Conservation (phyloP, 2,888 invertebrate species). For the Hyposoter dolosus region DNA sequence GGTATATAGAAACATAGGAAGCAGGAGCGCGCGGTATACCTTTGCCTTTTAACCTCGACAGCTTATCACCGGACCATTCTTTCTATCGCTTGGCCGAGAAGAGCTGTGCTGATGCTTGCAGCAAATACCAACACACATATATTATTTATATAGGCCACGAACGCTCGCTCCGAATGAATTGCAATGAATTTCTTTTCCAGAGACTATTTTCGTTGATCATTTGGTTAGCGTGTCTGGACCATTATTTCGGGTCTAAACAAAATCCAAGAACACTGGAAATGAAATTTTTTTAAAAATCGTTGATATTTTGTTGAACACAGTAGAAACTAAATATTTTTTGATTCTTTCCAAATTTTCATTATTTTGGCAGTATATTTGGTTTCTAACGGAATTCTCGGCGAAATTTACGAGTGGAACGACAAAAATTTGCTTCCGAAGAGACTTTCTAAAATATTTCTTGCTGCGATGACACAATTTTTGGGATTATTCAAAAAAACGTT, state of each 20-base stretch:
- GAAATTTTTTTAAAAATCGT: no score
- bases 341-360: no score
- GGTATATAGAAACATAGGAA: constrained; percentile 23
- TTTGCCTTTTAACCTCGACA: constrained; percentile 66
- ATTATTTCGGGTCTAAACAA: background rate
- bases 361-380: no score
- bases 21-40: constrained; percentile 30
- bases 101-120: constrained; percentile 39
- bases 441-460: no score
- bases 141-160: constrained; percentile 18
- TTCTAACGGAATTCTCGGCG: no score
- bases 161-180: background rate
- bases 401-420: no score
- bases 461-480: no score
- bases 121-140: constrained; percentile 31
- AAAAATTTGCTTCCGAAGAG: no score
- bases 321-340: no score
- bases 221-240: background rate
- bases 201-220: constrained; percentile 1
- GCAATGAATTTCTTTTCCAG: background rate
- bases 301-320: no score
- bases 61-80: constrained; percentile 62
- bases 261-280: background rate
- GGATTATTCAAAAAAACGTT: no score
- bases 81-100: constrained; percentile 42